phyloP scores from a whole-genome alignment of 2,113 vertebrate species.

The Limnothrissa miodon region DNA sequence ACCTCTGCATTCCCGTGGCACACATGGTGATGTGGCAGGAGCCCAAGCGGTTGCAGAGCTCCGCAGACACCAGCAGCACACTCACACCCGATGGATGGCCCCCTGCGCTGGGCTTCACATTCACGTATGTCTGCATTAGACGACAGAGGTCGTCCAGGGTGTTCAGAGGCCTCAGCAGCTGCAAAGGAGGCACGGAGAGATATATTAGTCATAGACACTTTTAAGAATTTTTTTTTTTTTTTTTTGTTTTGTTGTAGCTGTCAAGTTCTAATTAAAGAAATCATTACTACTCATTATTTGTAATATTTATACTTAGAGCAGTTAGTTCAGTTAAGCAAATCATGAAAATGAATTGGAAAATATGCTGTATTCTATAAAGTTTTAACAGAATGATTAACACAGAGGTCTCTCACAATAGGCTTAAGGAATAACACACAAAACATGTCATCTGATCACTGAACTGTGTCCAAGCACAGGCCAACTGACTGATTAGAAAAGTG shows the following conservation, averaged over 20 bases:
- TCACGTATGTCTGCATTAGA: slow-evolving; percentile 87
- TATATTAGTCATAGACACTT: not conserved
- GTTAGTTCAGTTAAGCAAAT: not conserved
- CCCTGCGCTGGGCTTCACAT: slow-evolving; percentile 63
- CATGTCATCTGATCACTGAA: not conserved
- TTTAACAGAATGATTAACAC: not conserved
- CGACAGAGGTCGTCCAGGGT: slow-evolving; percentile 95
- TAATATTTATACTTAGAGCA: not conserved
- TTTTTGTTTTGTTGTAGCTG: too few species aligned
- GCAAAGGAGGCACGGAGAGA: slow-evolving; percentile 23
- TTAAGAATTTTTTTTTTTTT: too few species aligned
- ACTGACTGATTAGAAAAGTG: not conserved
- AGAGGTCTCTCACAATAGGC: not conserved
- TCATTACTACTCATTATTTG: too few species aligned
- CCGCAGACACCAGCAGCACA: slow-evolving; percentile 85
- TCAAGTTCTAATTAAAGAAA: too few species aligned
- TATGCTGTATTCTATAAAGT: not conserved
- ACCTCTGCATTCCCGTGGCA: slow-evolving; percentile 95
- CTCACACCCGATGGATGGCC: slow-evolving; percentile 77
- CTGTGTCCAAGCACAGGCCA: not conserved
- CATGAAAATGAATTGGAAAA: not conserved
- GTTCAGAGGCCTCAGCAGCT: slow-evolving; percentile 96
- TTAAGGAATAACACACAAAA: not conserved
- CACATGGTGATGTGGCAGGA: slow-evolving; percentile 95
- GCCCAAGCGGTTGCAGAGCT: slow-evolving; percentile 94